These are phyloP conservation scores for Trochalopteron elliotii DNA, from an alignment of 2,113 vertebrate genomes.

Conservation along the genomic window DNA sequence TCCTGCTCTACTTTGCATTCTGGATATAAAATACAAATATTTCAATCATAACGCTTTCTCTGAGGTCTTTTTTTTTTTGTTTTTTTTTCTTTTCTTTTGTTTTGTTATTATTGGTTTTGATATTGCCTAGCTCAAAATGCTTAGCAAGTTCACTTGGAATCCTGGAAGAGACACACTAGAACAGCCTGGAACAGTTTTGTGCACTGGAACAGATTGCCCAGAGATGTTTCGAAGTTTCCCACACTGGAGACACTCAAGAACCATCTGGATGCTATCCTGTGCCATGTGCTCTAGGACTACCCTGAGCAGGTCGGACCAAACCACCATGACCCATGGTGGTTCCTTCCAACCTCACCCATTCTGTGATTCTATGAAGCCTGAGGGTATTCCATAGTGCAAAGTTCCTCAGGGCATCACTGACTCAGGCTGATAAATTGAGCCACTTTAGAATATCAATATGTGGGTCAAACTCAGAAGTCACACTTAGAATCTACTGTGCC, in stretches of 20 bases:
- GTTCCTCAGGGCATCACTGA: neutral
- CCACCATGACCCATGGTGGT: neutral
- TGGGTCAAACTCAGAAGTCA: neutral
- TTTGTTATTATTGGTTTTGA: neutral
- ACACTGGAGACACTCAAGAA: neutral
- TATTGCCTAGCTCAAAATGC: neutral
- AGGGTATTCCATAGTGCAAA: neutral
- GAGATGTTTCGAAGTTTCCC: neutral
- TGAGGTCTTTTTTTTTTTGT: neutral
- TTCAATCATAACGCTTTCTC: neutral
- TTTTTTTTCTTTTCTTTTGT: neutral
- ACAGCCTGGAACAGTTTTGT: neutral
- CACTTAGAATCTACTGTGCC: neutral
- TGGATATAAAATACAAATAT: neutral
- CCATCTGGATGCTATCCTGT: neutral
- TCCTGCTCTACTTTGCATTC: neutral
- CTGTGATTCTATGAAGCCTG: neutral
- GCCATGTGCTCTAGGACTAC: neutral
- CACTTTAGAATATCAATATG: neutral
- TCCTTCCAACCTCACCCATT: neutral
- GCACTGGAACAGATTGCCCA: neutral
- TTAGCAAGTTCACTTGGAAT: neutral
- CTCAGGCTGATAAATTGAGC: neutral
- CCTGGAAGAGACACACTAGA: neutral
- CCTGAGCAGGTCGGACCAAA: neutral